Evolutionary conservation across 2,888 invertebrate genomes (phyloP).

Genomic region (Aphodius granarius): DNA sequence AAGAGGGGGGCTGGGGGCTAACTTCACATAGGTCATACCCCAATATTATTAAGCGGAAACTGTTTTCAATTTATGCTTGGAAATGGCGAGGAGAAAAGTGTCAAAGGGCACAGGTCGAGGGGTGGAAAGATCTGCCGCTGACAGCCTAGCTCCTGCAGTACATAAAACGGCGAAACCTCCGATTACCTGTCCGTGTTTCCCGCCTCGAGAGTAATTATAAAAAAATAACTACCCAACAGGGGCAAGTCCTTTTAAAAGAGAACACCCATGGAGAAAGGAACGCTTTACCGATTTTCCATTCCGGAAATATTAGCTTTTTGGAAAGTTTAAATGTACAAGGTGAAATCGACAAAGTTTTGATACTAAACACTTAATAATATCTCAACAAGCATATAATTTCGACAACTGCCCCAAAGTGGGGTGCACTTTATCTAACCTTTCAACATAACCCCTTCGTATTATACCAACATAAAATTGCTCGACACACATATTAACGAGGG

Average conservation of each 20-base stretch:
- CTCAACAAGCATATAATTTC: constrained; percentile 33
- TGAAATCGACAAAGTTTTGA: background rate
- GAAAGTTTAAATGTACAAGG: constrained; percentile 9
- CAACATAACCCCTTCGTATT: background rate
- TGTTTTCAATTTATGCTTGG: background rate
- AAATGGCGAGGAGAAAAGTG: background rate
- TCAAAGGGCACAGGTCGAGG: background rate
- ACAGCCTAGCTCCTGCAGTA: background rate
- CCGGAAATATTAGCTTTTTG: background rate
- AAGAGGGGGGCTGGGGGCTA: no score
- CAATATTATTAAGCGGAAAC: background rate
- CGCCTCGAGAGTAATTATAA: constrained; percentile 45
- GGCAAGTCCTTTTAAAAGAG: constrained; percentile 38
- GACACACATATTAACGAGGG: background rate
- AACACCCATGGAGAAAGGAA: background rate
- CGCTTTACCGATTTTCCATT: background rate
- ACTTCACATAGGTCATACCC: no score
- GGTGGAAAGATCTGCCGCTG: background rate
- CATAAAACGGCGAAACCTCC: constrained; percentile 20
- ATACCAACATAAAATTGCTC: background rate
- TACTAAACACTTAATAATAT: constrained; percentile 27
- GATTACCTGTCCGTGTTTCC: constrained; percentile 40
- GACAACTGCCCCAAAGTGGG: constrained; percentile 30
- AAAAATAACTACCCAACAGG: constrained; percentile 42
- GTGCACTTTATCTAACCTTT: constrained; percentile 5